phyloP scores from a whole-genome alignment of 2,113 vertebrate species.

The Egretta garzetta region DNA sequence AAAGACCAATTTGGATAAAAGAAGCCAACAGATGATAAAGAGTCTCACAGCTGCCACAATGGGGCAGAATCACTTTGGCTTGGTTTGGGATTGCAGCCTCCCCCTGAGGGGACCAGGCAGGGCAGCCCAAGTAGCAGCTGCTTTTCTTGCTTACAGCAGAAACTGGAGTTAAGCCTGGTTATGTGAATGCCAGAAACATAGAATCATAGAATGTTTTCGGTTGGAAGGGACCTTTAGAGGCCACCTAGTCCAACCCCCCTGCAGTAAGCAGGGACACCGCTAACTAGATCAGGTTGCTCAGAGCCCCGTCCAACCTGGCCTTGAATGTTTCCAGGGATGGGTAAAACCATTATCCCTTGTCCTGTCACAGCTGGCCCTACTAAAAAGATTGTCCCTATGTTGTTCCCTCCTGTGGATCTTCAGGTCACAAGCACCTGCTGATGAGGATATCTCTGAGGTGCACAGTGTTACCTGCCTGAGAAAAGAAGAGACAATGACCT shows the following conservation, averaged over 20 bases:
- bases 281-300: too few relatives aligned
- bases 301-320: too few relatives aligned
- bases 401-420: neutral
- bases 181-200: neutral
- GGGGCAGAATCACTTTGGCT: neutral
- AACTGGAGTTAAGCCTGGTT: neutral
- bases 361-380: too few relatives aligned
- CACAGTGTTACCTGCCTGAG: neutral
- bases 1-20: neutral
- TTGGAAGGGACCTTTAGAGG: too few relatives aligned
- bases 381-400: neutral
- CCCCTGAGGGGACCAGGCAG: neutral
- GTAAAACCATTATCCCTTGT: too few relatives aligned
- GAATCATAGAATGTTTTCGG: too few relatives aligned
- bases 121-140: neutral
- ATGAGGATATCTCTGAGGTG: neutral
- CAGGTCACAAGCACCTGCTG: neutral
- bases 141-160: neutral
- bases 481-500: neutral
- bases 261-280: too few relatives aligned
- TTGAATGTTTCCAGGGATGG: too few relatives aligned
- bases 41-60: neutral
- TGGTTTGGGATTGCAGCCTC: neutral
- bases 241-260: too few relatives aligned
- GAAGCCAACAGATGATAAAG: neutral